These are phyloP conservation scores for Holacanthus passer DNA, from an alignment of 2,113 vertebrate genomes.

Conservation along the genomic window DNA sequence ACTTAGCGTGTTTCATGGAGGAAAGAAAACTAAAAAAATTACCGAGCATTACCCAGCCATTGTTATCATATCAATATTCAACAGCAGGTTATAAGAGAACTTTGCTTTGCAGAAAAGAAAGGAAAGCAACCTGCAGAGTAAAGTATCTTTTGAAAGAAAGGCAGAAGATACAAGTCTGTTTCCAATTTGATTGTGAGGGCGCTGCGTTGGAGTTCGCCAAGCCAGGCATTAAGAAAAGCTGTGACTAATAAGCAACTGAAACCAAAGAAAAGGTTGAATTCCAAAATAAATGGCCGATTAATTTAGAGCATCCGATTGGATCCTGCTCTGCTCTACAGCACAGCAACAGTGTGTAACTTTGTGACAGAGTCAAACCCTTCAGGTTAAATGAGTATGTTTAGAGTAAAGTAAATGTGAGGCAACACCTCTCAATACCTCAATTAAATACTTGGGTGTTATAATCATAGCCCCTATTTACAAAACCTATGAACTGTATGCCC, in stretches of 20 bases:
- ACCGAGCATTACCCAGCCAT: background rate
- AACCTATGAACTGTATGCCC: too few species aligned
- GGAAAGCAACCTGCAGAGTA: constrained; percentile 33
- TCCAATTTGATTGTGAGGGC: constrained; percentile 61
- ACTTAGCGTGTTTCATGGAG: constrained; percentile 36
- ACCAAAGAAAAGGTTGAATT: constrained; percentile 66
- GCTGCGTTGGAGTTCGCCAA: constrained; percentile 56
- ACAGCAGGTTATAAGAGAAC: constrained; percentile 48
- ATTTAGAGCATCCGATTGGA: constrained; percentile 67
- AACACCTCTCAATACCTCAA: too few species aligned
- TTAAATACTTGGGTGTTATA: too few species aligned
- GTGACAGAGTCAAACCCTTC: constrained; percentile 6
- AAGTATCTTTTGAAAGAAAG: constrained; percentile 24
- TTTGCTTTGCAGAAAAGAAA: constrained; percentile 24
- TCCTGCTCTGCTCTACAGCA: constrained; percentile 47
- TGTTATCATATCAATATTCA: constrained; percentile 40
- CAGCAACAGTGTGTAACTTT: constrained; percentile 5
- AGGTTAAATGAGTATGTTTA: background rate
- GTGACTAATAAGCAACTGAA: constrained; percentile 67
- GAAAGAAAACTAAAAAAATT: constrained; percentile 6
- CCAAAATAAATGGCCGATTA: constrained; percentile 75
- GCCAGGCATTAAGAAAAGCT: constrained; percentile 61
- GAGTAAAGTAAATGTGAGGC: too few species aligned
- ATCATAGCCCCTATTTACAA: too few species aligned
- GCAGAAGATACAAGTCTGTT: constrained; percentile 56